Conservation (phyloP, 1,140 invertebrate species). For the Pomacea maculata region DNA sequence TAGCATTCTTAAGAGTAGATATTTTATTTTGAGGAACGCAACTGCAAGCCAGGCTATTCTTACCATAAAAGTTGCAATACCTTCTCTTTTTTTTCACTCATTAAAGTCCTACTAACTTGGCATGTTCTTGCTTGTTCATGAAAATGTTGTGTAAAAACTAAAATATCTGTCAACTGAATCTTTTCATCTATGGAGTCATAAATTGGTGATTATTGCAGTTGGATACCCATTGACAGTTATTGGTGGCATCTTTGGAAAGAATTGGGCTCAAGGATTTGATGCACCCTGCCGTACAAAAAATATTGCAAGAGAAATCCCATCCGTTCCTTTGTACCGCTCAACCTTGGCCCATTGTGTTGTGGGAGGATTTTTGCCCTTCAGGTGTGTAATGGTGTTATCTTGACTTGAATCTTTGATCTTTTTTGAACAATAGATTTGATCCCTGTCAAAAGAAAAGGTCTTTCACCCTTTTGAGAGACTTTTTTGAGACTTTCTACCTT, state of each 20-base stretch:
- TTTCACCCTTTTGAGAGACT: too few species aligned
- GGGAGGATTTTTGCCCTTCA: conserved; percentile 70
- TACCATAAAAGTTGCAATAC: too few species aligned
- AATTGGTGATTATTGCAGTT: conserved; percentile 55
- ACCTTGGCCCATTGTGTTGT: conserved; percentile 67
- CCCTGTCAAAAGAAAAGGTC: background rate
- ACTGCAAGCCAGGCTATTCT: too few species aligned
- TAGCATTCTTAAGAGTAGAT: too few species aligned
- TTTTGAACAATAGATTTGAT: background rate
- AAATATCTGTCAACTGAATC: too few species aligned
- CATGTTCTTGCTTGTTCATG: too few species aligned
- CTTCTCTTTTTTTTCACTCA: too few species aligned
- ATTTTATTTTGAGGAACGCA: too few species aligned
- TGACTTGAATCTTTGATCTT: background rate
- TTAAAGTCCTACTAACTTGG: too few species aligned
- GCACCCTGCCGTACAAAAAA: conserved; percentile 70
- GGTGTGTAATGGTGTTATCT: conserved; percentile 50
- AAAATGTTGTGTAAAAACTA: too few species aligned
- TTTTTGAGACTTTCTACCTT: background rate
- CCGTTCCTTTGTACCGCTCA: conserved; percentile 67
- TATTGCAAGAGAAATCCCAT: conserved; percentile 68
- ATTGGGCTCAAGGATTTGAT: conserved; percentile 66
- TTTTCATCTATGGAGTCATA: too few species aligned
- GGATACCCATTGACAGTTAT: conserved; percentile 70
- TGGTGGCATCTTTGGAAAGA: conserved; percentile 70